Evolutionary conservation across 2,113 vertebrate genomes (phyloP).

Genomic region (Bungarus multicinctus): DNA sequence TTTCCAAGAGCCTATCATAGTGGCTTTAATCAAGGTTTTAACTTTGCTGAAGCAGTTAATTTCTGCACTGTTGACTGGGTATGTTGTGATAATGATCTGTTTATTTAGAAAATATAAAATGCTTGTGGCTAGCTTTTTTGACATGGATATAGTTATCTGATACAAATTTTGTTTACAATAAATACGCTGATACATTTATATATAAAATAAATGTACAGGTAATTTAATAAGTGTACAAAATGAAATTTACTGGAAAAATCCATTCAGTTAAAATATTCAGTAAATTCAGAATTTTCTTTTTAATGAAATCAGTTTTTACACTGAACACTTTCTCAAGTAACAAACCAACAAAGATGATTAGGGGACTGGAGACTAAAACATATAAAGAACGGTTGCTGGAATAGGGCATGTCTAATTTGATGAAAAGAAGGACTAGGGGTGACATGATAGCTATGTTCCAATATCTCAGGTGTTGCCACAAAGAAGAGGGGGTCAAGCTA

Average conservation of each 20-base stretch:
- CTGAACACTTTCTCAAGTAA: not conserved
- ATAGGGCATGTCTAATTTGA: too few species aligned
- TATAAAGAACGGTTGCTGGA: too few species aligned
- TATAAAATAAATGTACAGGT: too few species aligned
- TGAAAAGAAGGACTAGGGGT: too few species aligned
- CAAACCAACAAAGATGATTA: too few species aligned
- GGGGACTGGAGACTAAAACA: too few species aligned
- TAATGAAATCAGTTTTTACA: not conserved
- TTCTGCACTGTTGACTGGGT: conserved; percentile 99
- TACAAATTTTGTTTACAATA: not conserved
- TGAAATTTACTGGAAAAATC: not conserved
- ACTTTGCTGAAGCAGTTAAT: conserved; percentile 98
- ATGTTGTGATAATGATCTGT: conserved; percentile 41
- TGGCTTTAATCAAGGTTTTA: conserved; percentile 98
- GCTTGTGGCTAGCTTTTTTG: not conserved
- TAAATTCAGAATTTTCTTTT: not conserved
- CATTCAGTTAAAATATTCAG: not conserved
- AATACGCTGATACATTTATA: not conserved
- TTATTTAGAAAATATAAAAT: not conserved
- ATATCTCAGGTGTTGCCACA: too few species aligned
- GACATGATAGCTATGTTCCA: too few species aligned
- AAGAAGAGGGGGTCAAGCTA: too few species aligned
- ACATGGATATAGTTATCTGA: not conserved
- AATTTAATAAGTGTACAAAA: not conserved
- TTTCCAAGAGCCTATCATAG: conserved; percentile 98